phyloP scores from a whole-genome alignment of 1,140 invertebrate genomes.

The Metaphire vulgaris region DNA sequence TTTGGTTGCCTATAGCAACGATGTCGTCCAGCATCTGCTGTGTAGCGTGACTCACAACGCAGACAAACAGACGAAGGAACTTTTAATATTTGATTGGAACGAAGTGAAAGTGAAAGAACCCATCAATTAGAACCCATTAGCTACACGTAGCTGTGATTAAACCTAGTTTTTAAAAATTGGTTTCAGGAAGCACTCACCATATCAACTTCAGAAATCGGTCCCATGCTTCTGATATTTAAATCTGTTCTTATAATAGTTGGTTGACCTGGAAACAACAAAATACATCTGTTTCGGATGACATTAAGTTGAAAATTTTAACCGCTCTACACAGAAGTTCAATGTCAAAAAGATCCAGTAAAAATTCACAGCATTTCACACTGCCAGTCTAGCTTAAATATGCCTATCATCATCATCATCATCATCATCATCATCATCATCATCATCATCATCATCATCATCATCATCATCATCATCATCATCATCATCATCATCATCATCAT shows the following conservation, averaged over 20 bases:
- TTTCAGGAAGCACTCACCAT: slow-evolving; percentile 65
- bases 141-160: no score
- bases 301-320: slow-evolving; percentile 8
- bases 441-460: no score
- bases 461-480: no score
- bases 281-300: slow-evolving; percentile 27
- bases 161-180: no score
- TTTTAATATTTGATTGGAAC: no score
- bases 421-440: slow-evolving; percentile 12
- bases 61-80: no score
- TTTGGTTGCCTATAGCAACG: no score
- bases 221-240: slow-evolving; percentile 87
- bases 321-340: not conserved
- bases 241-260: slow-evolving; percentile 85
- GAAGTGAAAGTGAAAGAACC: no score
- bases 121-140: no score
- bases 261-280: slow-evolving; percentile 58
- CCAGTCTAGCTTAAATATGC: not conserved
- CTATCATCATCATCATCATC: not conserved
- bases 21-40: no score
- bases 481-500: no score
- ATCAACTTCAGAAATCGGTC: slow-evolving; percentile 86
- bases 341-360: not conserved
- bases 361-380: not conserved
- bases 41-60: no score